Conservation (phyloP, 2,888 invertebrate genomes). For the Sminthurides aquaticus region DNA sequence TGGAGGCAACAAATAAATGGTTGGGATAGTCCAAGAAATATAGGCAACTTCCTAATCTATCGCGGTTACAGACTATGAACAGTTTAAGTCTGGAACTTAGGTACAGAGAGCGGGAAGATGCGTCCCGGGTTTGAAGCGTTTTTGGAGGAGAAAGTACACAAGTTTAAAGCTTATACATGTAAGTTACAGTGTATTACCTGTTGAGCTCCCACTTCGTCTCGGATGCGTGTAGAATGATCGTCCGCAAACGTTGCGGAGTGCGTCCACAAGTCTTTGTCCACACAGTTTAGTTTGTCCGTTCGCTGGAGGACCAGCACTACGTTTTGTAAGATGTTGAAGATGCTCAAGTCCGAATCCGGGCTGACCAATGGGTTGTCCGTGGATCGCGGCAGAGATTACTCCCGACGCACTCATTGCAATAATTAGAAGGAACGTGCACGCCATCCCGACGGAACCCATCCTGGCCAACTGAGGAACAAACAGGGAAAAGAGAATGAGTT, state of each 20-base stretch:
- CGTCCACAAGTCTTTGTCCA: not conserved
- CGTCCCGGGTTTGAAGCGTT: too few species aligned
- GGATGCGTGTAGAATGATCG: not conserved
- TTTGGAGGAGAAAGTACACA: too few species aligned
- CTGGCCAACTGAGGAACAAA: slow-evolving; percentile 12
- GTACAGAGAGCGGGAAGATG: too few species aligned
- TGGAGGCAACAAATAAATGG: not conserved
- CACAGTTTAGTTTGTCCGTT: not conserved
- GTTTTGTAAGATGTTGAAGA: not conserved
- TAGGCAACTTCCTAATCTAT: too few species aligned
- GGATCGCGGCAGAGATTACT: slow-evolving; percentile 9
- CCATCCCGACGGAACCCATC: slow-evolving; percentile 15
- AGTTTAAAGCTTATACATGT: too few species aligned
- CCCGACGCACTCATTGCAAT: not conserved
- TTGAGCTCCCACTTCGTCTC: not conserved
- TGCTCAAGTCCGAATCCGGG: not conserved
- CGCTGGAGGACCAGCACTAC: not conserved
- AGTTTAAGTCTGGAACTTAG: too few species aligned
- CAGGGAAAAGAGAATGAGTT: slow-evolving; percentile 9
- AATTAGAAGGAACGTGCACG: slow-evolving; percentile 2
- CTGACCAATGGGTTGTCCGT: slow-evolving; percentile 2
- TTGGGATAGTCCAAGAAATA: not conserved
- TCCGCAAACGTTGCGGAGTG: slow-evolving; percentile 1
- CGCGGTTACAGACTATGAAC: too few species aligned
- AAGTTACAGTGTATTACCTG: too few species aligned